phyloP scores from a whole-genome alignment of 2,113 vertebrate species.

The Paracyprichromis sp. region DNA sequence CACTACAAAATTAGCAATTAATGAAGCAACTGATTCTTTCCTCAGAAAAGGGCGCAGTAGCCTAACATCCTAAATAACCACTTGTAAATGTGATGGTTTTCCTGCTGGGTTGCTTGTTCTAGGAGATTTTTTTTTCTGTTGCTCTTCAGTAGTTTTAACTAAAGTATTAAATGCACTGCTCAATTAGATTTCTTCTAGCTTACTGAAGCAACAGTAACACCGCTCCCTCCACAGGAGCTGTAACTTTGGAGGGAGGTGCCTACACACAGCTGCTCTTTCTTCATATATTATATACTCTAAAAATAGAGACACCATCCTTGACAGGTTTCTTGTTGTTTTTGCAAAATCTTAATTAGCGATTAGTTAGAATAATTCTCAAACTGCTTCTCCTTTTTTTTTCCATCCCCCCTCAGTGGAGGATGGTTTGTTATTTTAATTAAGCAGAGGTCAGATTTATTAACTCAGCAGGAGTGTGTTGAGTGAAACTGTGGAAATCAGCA shows the following conservation, averaged over 20 bases:
- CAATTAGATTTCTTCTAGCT: slow-evolving; percentile 1
- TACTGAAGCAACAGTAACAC: neutral
- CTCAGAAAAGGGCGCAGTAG: slow-evolving; percentile 2
- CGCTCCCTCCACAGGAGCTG: neutral
- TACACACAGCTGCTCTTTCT: slow-evolving; percentile 11
- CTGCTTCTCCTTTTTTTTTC: slow-evolving; percentile 2
- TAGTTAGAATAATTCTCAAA: slow-evolving; percentile 69
- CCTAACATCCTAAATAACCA: slow-evolving; percentile 34
- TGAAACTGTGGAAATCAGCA: slow-evolving; percentile 56
- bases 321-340: slow-evolving; percentile 59
- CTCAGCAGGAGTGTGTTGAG: slow-evolving; percentile 62
- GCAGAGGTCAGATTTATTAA: slow-evolving; percentile 74
- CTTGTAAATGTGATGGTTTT: slow-evolving; percentile 42
- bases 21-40: slow-evolving; percentile 21
- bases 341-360: slow-evolving; percentile 70
- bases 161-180: neutral
- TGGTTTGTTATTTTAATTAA: slow-evolving; percentile 76
- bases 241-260: slow-evolving; percentile 1
- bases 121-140: slow-evolving; percentile 20
- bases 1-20: slow-evolving; percentile 63
- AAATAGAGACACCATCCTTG: slow-evolving; percentile 54
- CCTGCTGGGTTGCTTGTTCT: slow-evolving; percentile 12
- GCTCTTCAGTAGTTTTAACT: slow-evolving; percentile 6
- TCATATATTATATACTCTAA: slow-evolving; percentile 20
- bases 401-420: slow-evolving; percentile 47